Evolutionary conservation across 35 echinoderm and acorn worm species (phyloP).

Genomic region (Amphiura filiformis): DNA sequence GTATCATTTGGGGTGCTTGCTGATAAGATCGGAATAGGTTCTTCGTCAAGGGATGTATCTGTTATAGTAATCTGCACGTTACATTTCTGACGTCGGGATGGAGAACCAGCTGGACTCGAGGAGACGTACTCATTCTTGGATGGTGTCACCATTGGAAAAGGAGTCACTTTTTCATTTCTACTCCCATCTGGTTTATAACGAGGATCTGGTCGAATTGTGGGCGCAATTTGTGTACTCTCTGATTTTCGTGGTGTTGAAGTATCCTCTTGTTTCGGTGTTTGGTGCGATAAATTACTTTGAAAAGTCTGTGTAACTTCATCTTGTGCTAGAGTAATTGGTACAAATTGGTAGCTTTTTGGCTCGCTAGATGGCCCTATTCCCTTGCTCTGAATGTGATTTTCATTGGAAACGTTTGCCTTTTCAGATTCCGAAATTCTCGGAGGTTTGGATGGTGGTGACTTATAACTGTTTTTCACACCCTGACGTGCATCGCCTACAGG

Average conservation of each 20-base stretch:
- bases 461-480: too few relatives aligned
- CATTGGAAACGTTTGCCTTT: too few relatives aligned
- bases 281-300: not conserved
- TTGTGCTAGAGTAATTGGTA: not conserved
- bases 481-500: not conserved
- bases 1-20: conserved; percentile 1
- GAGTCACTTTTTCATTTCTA: conserved; percentile 22
- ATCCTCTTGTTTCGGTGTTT: too few relatives aligned
- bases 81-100: conserved; percentile 1
- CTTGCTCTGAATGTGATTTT: too few relatives aligned
- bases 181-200: conserved; percentile 23
- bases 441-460: not conserved
- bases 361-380: too few relatives aligned
- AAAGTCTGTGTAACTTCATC: not conserved
- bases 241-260: too few relatives aligned
- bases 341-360: not conserved
- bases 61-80: conserved; percentile 21
- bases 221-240: not conserved
- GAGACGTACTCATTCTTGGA: not conserved
- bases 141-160: conserved; percentile 26
- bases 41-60: conserved; percentile 13
- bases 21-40: not conserved
- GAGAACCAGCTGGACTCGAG: not conserved
- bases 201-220: conserved; percentile 11
- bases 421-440: not conserved